These are phyloP conservation scores for Muschampia plurimacula DNA, from an alignment of 2,888 invertebrate genomes.

Conservation along the genomic window DNA sequence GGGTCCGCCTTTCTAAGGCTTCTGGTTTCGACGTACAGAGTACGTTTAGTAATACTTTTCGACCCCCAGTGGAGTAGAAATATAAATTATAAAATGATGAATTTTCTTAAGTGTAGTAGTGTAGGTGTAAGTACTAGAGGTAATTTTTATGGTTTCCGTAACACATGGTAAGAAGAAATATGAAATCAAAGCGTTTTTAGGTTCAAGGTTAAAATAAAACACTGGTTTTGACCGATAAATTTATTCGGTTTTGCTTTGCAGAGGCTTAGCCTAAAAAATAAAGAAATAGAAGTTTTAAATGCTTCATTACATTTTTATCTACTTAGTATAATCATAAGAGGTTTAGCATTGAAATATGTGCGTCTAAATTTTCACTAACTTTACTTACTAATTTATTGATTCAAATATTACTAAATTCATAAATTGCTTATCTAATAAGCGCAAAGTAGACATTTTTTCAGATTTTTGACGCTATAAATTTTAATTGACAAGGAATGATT, in stretches of 20 bases:
- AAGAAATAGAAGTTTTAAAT: constrained; percentile 19
- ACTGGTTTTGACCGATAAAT: constrained; percentile 1
- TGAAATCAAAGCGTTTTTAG: no score
- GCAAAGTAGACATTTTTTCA: constrained; percentile 20
- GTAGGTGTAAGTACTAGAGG: no score
- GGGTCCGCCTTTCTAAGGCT: no score
- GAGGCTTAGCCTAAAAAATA: constrained; percentile 19
- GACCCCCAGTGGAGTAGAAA: no score
- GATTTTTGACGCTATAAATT: constrained; percentile 43
- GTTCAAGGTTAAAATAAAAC: constrained; percentile 3
- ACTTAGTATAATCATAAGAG: constrained; percentile 21
- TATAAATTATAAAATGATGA: no score
- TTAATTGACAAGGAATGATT: constrained; percentile 33
- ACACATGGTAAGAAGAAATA: no score
- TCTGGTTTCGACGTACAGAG: no score
- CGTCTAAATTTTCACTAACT: constrained; percentile 20
- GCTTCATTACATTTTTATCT: constrained; percentile 3
- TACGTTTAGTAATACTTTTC: no score
- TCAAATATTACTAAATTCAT: neutral
- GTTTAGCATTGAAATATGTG: constrained; percentile 22
- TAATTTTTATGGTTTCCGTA: no score
- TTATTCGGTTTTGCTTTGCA: constrained; percentile 24
- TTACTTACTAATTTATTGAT: constrained; percentile 9
- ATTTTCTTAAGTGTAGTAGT: no score
- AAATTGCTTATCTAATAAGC: constrained; percentile 39